phyloP scores from a whole-genome alignment of 2,888 invertebrate genomes.

The Sialis fuliginosa region DNA sequence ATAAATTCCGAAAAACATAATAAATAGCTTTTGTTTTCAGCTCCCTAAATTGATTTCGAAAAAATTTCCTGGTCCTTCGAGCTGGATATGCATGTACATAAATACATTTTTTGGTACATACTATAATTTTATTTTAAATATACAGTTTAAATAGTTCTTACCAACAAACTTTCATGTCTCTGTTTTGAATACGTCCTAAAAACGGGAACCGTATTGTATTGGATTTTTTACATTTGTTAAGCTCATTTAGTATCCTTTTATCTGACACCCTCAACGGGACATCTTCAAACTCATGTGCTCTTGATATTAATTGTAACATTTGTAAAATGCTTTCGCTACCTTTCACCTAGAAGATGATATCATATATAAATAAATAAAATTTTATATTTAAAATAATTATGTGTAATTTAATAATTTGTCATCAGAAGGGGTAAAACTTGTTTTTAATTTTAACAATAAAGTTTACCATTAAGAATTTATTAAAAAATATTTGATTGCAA shows the following conservation, averaged over 20 bases:
- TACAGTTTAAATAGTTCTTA: constrained; percentile 20
- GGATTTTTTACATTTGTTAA: constrained; percentile 42
- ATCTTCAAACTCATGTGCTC: constrained; percentile 49
- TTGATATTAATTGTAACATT: constrained; percentile 34
- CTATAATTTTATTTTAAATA: too few species aligned
- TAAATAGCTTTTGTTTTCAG: too few species aligned
- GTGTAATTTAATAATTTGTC: too few species aligned
- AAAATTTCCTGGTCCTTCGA: too few species aligned
- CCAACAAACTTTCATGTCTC: constrained; percentile 63
- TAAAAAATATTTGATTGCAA: background rate
- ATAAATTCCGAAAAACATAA: too few species aligned
- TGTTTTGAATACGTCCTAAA: constrained; percentile 48
- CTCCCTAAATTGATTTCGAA: too few species aligned
- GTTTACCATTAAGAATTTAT: background rate
- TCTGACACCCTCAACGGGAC: constrained; percentile 51
- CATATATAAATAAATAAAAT: background rate
- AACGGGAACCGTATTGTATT: constrained; percentile 48
- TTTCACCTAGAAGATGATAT: constrained; percentile 27
- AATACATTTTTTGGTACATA: too few species aligned
- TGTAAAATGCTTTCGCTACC: constrained; percentile 37
- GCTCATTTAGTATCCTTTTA: constrained; percentile 44
- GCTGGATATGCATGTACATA: too few species aligned
- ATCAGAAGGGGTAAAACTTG: too few species aligned
- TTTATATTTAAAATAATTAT: too few species aligned
- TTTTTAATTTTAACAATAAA: too few species aligned